Evolutionary conservation across 2,797 vertebrate species (phyloP).

Genomic region (Stomatorhinus walkeri): DNA sequence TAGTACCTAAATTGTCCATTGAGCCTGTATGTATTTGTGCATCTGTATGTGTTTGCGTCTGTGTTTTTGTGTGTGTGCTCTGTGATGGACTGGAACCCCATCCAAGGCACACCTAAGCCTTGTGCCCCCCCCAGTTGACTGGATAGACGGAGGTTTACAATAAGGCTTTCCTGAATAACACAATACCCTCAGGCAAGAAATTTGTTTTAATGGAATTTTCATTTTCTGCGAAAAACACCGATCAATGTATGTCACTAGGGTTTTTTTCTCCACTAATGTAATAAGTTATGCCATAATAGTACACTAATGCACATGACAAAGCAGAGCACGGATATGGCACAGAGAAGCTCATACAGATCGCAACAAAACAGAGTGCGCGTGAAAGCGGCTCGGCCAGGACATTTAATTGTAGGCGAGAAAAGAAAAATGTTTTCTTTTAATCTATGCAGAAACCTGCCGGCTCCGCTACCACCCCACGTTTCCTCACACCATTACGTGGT

Average conservation of each 20-base stretch:
- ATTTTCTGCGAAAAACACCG: background rate
- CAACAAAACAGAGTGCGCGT: background rate
- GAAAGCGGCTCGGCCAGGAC: background rate
- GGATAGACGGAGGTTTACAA: background rate
- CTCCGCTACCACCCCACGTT: background rate
- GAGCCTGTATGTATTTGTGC: background rate
- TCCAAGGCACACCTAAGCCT: background rate
- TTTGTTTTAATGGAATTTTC: slow-evolving; percentile 8
- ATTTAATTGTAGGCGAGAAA: background rate
- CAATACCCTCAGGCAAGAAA: background rate
- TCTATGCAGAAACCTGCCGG: background rate
- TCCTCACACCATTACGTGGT: background rate
- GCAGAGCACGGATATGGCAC: background rate
- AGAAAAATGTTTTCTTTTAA: slow-evolving; percentile 16
- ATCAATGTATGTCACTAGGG: background rate
- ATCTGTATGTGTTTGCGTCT: background rate
- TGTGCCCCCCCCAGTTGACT: background rate
- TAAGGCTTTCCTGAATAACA: background rate
- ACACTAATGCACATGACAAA: background rate
- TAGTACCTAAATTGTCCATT: background rate
- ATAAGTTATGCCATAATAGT: background rate
- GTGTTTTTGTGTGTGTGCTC: background rate
- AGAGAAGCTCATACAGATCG: background rate
- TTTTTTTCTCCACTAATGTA: background rate
- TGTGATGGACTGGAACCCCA: background rate